Conservation (phyloP, 2,113 vertebrate genomes). For the Emydura subglobosa region DNA sequence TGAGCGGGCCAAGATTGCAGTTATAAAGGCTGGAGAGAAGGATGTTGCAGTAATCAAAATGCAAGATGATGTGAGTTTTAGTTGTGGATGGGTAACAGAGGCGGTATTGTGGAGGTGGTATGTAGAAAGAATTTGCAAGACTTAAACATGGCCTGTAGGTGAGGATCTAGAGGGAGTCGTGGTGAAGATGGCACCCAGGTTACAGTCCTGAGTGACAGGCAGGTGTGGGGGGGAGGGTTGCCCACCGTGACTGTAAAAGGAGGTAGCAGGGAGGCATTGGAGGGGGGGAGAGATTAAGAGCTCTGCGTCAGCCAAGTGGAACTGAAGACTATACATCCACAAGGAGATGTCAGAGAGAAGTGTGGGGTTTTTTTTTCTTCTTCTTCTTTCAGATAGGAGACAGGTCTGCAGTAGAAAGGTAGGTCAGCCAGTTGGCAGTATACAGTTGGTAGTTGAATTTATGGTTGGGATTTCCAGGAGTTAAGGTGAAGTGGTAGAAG, state of each 20-base stretch:
- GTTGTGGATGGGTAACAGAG: too few relatives aligned
- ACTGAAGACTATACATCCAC: background rate
- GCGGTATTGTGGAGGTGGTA: too few relatives aligned
- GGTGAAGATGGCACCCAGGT: too few relatives aligned
- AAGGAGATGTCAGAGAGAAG: background rate
- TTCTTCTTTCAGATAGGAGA: background rate
- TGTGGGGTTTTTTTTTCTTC: background rate
- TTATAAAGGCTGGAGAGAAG: too few relatives aligned
- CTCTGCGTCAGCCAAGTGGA: background rate
- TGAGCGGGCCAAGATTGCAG: too few relatives aligned
- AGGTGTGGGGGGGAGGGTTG: background rate
- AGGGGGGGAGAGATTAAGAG: background rate
- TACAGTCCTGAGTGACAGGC: background rate
- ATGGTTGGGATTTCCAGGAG: background rate
- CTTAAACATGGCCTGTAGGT: too few relatives aligned
- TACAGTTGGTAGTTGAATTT: background rate
- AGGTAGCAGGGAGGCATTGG: background rate
- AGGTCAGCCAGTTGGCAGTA: background rate
- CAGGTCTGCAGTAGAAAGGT: background rate
- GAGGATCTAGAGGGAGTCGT: too few relatives aligned
- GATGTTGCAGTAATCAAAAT: too few relatives aligned
- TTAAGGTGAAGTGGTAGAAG: background rate
- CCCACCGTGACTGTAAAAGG: background rate
- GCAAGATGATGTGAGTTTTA: too few relatives aligned
- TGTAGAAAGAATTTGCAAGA: too few relatives aligned